Evolutionary conservation across 2,797 vertebrate species (phyloP).

Genomic region (Ciconia nigra): DNA sequence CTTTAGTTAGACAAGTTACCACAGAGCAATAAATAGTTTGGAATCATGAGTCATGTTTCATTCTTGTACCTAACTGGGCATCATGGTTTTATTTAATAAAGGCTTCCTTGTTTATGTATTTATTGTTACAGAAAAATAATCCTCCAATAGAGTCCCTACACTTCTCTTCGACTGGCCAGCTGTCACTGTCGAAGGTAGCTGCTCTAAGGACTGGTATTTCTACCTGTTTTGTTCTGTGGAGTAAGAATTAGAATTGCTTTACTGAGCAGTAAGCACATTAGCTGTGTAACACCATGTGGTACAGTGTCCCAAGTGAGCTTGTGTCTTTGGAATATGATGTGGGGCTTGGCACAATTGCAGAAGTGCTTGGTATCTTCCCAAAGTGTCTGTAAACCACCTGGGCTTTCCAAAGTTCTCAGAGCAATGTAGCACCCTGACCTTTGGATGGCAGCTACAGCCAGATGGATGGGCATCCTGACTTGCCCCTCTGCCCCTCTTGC

Average conservation of each 20-base stretch:
- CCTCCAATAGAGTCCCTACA: neutral
- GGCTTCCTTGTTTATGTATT: neutral
- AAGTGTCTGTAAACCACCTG: neutral
- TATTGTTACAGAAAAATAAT: neutral
- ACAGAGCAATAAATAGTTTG: neutral
- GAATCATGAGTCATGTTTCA: neutral
- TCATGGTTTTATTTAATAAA: neutral
- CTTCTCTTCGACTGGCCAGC: neutral
- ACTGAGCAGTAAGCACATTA: neutral
- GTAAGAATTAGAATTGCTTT: neutral
- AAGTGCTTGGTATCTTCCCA: neutral
- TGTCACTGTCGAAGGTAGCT: neutral
- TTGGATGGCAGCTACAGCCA: neutral
- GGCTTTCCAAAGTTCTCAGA: neutral
- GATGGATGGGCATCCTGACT: neutral
- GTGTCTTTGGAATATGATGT: neutral
- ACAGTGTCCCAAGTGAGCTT: neutral
- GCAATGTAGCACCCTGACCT: neutral
- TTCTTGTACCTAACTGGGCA: neutral
- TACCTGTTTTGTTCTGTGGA: neutral
- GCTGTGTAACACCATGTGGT: fast-evolving
- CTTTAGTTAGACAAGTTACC: neutral
- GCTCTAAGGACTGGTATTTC: neutral
- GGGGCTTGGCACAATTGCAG: neutral
- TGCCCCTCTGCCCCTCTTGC: fast-evolving